Evolutionary conservation across 1,140 invertebrate genomes (phyloP), one percentile per base, ranked within the genome.

Genomic region (Cydia splendana): DNA sequence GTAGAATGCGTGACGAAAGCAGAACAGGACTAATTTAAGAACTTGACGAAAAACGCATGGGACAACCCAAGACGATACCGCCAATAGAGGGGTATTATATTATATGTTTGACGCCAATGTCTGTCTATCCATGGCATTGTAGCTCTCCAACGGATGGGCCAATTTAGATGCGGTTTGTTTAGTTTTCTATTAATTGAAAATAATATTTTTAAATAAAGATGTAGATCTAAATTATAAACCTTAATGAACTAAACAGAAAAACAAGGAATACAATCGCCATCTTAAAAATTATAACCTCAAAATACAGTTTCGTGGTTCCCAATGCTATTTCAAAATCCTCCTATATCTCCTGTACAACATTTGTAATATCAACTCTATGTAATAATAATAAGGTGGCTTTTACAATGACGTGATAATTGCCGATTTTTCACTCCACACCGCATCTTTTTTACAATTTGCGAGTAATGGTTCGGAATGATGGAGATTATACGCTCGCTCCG

Each of bases 401-500:
- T 45, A 13, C 7, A 38, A 38, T 42, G 65, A 34, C 4, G 6
- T 18, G 12, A 3, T 24, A 9, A 0, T n/a, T 15, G 30, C 15
- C 34, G 7, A 71, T 38, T 71, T 71, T 71, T 71, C 67, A 71
- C 34, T 71, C 30, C n/a, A 20, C 24, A 71, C 67, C 67, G 67
- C 30, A 42, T 71, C 67, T 71, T 71, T 71, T 71, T 71, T 45
- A 71, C 67, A 71, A 71, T 71, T 71, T 71, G 67, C 67, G 67
- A n/a, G 67, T 71, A 71, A 71, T 71, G 67, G 67, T 71, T 42
- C 15, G 67, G 67, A 71, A 71, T 71, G 67, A 71, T 71, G 67
- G 67, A 71, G 67, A 71, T 71, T 71, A 71, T 34, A 10, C 67
- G 15, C 38, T n/a, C 67, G 67, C 67, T 71, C 0, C 45, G 67